Base-by-base conservation (phyloP, 1,140 invertebrate genomes). In the Trichonephila clavipes region DNA sequence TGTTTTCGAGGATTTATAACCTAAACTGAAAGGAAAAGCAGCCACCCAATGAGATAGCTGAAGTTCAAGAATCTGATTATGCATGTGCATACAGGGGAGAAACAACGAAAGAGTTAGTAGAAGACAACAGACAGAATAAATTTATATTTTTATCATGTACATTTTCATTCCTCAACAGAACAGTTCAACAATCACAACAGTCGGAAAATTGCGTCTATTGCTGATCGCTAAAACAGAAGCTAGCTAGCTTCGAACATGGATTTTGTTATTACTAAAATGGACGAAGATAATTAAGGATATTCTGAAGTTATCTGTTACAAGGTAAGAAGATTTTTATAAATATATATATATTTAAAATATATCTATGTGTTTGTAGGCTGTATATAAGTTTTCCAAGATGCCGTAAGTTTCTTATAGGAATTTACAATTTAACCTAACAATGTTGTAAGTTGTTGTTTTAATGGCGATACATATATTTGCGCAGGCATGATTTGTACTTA, bases 111-210 rank as follows among this genome's bases (percentile, higher is more conserved):
- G 28, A 61, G 21, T 85, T 85, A 85, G 83, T 58, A 58, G 51
- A 85, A 85, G 82, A 85, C 58, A 85, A 85, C 82, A 85, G 82
- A 34, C 58, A 61, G 82, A 85, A 85, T 85, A 85, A 85, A 85
- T 85, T 85, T 59, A 85, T 61, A 59, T 59, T 85, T 61, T 81
- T 85, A 85, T 24, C 82, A 58, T 85, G 82, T 85, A 85, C 82
- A 59, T 28, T 58, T 85, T 85, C 82, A 19, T 5, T 59, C n/a
- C 10, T 5, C 24, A 61, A 61, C 8, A 59, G 44, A 85, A 58
- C 82, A 85, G 82, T 85, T 24, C 16, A 59, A n/a, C 21, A 28
- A 58, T 34, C 82, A 85, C 24, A 59, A 85, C 21, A 85, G 24
- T 6, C 82, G 12, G n/a, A 61, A 85, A 59, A 44, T 85, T 59